A percentile compares a stretch with the other conserved stretches of the same genome.
phyloP scores from a whole-genome alignment of 2,888 invertebrate genomes.

The Amaurobius ferox region DNA sequence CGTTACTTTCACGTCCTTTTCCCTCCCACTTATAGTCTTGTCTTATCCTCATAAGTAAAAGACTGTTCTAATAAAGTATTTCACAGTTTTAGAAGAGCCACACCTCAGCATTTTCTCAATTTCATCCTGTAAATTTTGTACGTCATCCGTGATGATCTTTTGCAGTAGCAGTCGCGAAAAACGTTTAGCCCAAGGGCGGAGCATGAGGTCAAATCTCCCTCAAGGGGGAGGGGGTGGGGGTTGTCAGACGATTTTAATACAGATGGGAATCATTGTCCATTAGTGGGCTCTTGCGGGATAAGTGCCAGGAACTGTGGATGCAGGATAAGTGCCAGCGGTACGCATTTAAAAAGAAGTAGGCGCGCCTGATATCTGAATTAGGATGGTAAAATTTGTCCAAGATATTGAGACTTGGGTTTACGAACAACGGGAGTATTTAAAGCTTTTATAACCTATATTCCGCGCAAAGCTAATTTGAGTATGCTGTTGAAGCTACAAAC shows the following conservation, averaged over 20 bases:
- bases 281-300: background rate
- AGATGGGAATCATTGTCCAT: background rate
- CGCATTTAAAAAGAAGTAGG: slow-evolving; percentile 4
- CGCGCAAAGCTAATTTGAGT: too few relatives aligned
- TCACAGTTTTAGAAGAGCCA: background rate
- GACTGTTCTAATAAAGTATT: background rate
- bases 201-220: background rate
- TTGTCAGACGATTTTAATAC: background rate
- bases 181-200: background rate
- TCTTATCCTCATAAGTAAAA: too few relatives aligned
- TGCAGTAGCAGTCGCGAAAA: background rate
- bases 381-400: too few relatives aligned
- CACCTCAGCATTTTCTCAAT: background rate
- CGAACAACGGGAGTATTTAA: too few relatives aligned
- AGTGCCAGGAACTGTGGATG: too few relatives aligned
- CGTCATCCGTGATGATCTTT: background rate
- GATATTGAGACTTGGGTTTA: too few relatives aligned
- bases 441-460: too few relatives aligned
- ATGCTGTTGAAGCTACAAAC: too few relatives aligned
- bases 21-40: too few relatives aligned
- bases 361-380: slow-evolving; percentile 62
- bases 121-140: background rate
- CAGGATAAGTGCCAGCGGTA: too few relatives aligned
- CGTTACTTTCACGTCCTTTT: too few relatives aligned
- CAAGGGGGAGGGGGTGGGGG: background rate